Percentiles rank a stretch among this genome's conserved stretches.
phyloP scores from a whole-genome alignment of 2,888 invertebrate species.

The Melangyna quadrimaculata region DNA sequence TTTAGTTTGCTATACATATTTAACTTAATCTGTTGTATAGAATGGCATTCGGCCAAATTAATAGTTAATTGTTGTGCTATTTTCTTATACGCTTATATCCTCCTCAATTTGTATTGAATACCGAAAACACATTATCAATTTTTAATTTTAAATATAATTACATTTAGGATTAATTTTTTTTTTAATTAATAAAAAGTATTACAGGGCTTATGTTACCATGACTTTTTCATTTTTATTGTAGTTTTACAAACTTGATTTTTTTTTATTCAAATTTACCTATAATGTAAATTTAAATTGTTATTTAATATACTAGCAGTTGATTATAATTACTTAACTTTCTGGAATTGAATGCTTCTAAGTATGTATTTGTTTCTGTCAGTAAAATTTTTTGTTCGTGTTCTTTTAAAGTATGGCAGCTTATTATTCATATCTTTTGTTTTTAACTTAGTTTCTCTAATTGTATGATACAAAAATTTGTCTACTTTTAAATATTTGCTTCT shows the following conservation, averaged over 20 bases:
- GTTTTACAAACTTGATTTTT: not conserved
- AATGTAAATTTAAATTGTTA: not conserved
- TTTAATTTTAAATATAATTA: not conserved
- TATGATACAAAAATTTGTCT: not conserved
- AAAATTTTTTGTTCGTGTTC: not conserved
- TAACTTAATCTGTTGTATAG: too few species aligned
- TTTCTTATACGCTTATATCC: not conserved
- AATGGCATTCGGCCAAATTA: not conserved
- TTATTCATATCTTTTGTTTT: constrained; percentile 30
- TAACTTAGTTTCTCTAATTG: not conserved
- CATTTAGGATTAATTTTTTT: not conserved
- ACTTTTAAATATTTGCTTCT: not conserved
- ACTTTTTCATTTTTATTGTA: not conserved
- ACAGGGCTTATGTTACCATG: not conserved
- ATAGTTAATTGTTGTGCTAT: not conserved
- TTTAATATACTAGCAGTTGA: not conserved
- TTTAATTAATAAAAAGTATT: not conserved
- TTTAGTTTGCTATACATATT: not conserved
- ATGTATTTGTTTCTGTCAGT: not conserved
- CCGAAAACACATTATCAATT: not conserved
- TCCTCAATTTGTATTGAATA: not conserved
- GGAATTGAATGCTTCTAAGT: not conserved
- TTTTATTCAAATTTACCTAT: too few species aligned
- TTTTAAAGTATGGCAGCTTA: constrained; percentile 44
- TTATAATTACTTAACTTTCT: not conserved